Evolutionary conservation across 2,113 vertebrate genomes (phyloP).

Genomic region (Indicator maculatus): DNA sequence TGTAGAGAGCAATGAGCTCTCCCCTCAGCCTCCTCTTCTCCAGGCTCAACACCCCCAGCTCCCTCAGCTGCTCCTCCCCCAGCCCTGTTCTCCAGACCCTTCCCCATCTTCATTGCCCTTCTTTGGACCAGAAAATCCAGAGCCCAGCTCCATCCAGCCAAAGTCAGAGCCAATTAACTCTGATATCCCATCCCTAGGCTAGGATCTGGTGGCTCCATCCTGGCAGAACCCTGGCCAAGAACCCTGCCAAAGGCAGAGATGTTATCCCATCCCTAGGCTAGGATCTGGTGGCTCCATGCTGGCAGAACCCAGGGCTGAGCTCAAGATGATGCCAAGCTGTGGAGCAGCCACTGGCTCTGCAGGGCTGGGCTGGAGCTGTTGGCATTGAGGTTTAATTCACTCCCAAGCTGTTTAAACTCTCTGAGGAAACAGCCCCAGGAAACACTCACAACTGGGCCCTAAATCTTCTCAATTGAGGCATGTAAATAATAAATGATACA

Average conservation of each 20-base stretch:
- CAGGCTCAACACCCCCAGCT: not conserved
- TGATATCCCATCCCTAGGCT: no score
- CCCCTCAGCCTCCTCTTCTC: not conserved
- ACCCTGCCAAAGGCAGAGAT: not conserved
- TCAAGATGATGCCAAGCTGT: fast-evolving
- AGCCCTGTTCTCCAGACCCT: not conserved
- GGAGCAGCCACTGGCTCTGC: not conserved
- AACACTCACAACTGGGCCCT: not conserved
- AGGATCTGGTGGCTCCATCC: not conserved
- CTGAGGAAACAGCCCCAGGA: not conserved
- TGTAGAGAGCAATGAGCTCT: no score
- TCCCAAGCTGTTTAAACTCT: not conserved
- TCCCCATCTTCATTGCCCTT: not conserved
- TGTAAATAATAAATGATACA: slow-evolving; percentile 43
- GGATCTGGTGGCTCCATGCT: fast-evolving
- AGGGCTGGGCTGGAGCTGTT: not conserved
- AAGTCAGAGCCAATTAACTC: no score
- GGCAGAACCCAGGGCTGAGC: not conserved
- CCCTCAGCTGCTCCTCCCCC: not conserved
- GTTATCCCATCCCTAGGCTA: fast-evolving
- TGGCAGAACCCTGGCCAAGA: not conserved
- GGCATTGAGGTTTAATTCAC: not conserved
- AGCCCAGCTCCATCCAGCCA: no score
- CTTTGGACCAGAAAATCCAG: no score
- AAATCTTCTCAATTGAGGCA: slow-evolving; percentile 42